phyloP scores from a whole-genome alignment of 2,797 vertebrate species.

The Argya squamiceps region DNA sequence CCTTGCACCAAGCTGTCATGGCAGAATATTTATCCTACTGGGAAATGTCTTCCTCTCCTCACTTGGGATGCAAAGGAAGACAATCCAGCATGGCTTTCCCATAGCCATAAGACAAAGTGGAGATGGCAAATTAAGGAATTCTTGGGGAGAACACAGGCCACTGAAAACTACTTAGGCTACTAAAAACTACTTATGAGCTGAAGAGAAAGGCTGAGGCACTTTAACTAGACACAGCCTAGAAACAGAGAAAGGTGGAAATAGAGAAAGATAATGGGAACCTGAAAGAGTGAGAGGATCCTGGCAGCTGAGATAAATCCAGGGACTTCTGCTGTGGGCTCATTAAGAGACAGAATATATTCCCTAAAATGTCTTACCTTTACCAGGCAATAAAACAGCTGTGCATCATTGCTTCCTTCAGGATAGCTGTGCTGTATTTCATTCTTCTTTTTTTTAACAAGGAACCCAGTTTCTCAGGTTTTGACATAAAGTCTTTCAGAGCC shows the following conservation, averaged over 20 bases:
- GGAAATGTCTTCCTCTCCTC: background rate
- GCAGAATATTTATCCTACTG: background rate
- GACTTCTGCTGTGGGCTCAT: conserved; percentile 7
- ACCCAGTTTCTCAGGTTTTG: background rate
- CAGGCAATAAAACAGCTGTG: conserved; percentile 35
- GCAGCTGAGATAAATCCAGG: conserved; percentile 23
- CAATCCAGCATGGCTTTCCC: background rate
- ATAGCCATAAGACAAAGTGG: background rate
- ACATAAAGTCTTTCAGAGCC: background rate
- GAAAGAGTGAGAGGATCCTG: conserved; percentile 1
- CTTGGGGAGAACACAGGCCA: background rate
- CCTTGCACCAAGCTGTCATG: background rate
- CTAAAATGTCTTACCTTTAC: conserved; percentile 24
- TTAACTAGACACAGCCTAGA: background rate
- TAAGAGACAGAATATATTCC: conserved; percentile 26
- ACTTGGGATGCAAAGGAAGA: background rate
- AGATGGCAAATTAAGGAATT: background rate
- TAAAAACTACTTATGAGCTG: background rate
- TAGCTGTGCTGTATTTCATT: conserved; percentile 6
- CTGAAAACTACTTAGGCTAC: background rate
- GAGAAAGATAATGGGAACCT: background rate
- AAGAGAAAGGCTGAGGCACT: background rate
- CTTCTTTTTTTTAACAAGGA: background rate
- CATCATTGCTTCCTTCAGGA: conserved; percentile 5
- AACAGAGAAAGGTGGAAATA: background rate